Evolutionary conservation across 2,888 invertebrate genomes (phyloP).

Genomic region (Nesidiocoris tenuis): DNA sequence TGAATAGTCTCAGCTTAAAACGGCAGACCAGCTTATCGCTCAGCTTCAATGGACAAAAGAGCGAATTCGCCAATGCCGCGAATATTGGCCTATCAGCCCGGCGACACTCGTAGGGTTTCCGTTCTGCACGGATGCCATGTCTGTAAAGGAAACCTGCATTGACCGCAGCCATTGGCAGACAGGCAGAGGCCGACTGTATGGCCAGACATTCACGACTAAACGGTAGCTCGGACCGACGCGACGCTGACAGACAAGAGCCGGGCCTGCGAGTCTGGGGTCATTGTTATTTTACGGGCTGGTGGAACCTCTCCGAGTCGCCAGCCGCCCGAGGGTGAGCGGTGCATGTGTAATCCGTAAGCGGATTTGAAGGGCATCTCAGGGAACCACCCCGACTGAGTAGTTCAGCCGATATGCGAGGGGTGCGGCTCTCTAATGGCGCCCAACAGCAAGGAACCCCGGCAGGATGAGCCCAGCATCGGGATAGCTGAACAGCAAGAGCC

Average conservation of each 20-base stretch:
- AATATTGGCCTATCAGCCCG: not conserved
- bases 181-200: not conserved
- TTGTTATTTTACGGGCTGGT: conserved; percentile 41
- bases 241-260: not conserved
- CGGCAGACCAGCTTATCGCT: not conserved
- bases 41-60: not conserved
- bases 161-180: not conserved
- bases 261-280: conserved; percentile 10
- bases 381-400: not conserved
- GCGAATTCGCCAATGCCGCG: not conserved
- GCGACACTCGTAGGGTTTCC: not conserved
- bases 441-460: not conserved
- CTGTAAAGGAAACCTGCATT: not conserved
- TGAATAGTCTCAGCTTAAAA: not conserved
- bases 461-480: conserved; percentile 31
- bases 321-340: conserved; percentile 11
- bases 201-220: not conserved
- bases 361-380: conserved; percentile 12
- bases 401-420: not conserved
- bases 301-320: conserved; percentile 19
- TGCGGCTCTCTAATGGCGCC: not conserved
- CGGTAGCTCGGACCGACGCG: not conserved
- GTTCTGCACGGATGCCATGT: not conserved
- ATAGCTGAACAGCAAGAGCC: conserved; percentile 1
- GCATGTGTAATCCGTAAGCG: conserved; percentile 41